Evolutionary conservation across 2,888 invertebrate genomes (phyloP).

Genomic region (Pseudococcus viburni): DNA sequence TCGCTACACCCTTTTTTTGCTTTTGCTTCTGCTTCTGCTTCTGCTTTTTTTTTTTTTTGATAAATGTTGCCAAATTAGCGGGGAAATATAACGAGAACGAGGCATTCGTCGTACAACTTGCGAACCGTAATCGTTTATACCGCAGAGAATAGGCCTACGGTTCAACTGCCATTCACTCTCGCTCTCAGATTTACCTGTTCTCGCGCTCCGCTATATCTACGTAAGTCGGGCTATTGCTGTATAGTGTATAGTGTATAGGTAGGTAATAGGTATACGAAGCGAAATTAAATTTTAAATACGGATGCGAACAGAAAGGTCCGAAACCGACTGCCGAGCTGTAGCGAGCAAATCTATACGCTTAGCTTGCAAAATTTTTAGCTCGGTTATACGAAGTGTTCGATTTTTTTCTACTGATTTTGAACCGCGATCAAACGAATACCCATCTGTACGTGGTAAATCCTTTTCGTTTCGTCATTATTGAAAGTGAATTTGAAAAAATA

Average conservation of each 20-base stretch:
- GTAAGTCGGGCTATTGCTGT: too few relatives aligned
- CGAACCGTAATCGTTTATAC: neutral
- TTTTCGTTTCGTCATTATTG: too few relatives aligned
- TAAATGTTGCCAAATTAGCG: constrained; percentile 17
- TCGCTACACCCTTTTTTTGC: neutral
- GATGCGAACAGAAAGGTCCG: neutral
- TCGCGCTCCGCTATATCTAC: too few relatives aligned
- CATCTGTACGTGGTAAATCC: too few relatives aligned
- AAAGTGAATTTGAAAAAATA: too few relatives aligned
- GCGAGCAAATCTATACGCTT: neutral
- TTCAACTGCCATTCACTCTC: neutral
- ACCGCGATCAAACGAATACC: too few relatives aligned
- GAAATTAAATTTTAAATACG: neutral
- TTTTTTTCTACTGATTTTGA: neutral
- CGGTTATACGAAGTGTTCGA: neutral
- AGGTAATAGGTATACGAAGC: neutral
- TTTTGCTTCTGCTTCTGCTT: too few relatives aligned
- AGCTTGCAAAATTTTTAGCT: neutral
- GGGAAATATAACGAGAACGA: neutral
- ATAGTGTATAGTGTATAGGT: too few relatives aligned
- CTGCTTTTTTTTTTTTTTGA: too few relatives aligned
- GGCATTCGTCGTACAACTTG: neutral
- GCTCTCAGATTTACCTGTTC: too few relatives aligned
- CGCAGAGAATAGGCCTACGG: neutral
- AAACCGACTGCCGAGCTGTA: neutral